These are phyloP conservation scores for Poecilia latipinna DNA, from an alignment of 2,113 vertebrate genomes.

Conservation along the genomic window DNA sequence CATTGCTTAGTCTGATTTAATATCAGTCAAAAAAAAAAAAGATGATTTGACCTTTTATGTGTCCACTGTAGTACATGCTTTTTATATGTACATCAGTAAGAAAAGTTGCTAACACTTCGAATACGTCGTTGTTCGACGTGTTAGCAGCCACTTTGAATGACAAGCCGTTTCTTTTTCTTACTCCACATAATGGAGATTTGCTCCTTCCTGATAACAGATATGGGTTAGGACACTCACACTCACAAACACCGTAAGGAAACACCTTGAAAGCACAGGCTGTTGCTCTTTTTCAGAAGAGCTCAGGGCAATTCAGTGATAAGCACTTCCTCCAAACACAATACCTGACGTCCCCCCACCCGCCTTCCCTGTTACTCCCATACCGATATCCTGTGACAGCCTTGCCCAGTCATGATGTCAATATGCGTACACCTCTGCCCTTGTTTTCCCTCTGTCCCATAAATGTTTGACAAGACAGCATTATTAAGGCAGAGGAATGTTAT, in stretches of 20 bases:
- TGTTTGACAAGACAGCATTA: slow-evolving; percentile 75
- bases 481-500: slow-evolving; percentile 63
- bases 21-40: too few relatives aligned
- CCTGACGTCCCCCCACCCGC: slow-evolving; percentile 44
- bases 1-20: too few relatives aligned
- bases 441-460: slow-evolving; percentile 71
- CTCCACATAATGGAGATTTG: slow-evolving; percentile 30
- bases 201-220: slow-evolving; percentile 51
- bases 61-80: too few relatives aligned
- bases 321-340: slow-evolving; percentile 75
- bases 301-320: slow-evolving; percentile 60
- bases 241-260: slow-evolving; percentile 21
- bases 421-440: slow-evolving; percentile 53
- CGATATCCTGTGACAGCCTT: slow-evolving; percentile 67
- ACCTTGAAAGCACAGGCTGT: slow-evolving; percentile 40
- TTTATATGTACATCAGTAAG: too few relatives aligned
- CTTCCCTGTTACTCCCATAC: slow-evolving; percentile 36
- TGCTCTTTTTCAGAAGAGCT: slow-evolving; percentile 66
- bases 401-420: slow-evolving; percentile 65
- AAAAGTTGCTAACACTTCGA: neutral
- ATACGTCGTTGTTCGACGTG: neutral
- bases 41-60: too few relatives aligned
- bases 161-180: slow-evolving; percentile 7
- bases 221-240: slow-evolving; percentile 26
- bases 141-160: slow-evolving; percentile 14